Evolutionary conservation across 2,797 vertebrate species (phyloP).

Genomic region (Apodemus agrarius): DNA sequence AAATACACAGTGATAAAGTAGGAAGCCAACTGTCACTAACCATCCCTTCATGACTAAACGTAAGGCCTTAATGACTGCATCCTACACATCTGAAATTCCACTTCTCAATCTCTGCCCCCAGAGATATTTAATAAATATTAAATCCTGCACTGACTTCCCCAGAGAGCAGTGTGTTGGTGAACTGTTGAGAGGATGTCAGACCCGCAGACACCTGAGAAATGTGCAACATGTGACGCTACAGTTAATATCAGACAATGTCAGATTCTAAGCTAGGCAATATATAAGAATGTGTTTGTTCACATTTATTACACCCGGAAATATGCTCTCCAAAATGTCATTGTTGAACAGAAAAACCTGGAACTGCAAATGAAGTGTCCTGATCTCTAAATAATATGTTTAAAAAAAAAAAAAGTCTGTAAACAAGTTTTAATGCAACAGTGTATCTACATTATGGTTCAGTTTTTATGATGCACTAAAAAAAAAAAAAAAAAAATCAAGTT

Average conservation of each 20-base stretch:
- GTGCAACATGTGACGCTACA: neutral
- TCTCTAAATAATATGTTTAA: neutral
- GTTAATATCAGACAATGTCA: neutral
- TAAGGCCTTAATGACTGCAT: neutral
- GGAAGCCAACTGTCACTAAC: neutral
- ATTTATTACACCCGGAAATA: neutral
- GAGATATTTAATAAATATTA: too few relatives aligned
- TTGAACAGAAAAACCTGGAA: conserved; percentile 10
- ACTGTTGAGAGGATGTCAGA: neutral
- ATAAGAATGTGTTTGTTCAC: neutral
- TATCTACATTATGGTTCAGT: neutral
- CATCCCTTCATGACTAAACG: neutral
- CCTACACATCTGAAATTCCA: neutral
- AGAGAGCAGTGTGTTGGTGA: neutral
- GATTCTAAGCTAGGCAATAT: neutral
- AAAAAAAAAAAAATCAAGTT: neutral
- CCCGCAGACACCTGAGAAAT: neutral
- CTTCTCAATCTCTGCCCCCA: neutral
- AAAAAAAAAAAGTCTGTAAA: neutral
- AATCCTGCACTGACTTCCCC: neutral
- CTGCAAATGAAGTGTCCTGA: neutral
- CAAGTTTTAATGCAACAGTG: neutral
- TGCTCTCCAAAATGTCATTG: neutral
- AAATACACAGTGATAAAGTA: neutral
- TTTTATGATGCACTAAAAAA: neutral